Evolutionary conservation across 2,113 vertebrate species (phyloP), one percentile per base, ranked within the genome.

Genomic region (Circaetus cinerascens): DNA sequence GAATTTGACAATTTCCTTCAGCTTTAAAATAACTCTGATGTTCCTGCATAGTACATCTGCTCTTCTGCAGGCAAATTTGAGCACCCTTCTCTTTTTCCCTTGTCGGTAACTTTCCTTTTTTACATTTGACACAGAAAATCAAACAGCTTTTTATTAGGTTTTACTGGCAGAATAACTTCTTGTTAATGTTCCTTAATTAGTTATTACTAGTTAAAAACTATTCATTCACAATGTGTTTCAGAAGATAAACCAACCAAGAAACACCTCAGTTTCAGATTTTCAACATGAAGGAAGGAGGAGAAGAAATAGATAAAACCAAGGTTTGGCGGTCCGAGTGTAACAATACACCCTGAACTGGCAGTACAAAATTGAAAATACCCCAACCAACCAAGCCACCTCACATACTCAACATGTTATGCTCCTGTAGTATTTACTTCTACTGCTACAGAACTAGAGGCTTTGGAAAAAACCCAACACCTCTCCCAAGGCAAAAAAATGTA

Each of bases 1-100:
- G 90, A 93, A 93, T 82, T 25, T 86, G 71, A 94, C 86, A 63
- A 93, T 88, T 95, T 96, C 88, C 85, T 95, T 94, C 88, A 90
- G 77, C 66, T 95, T 96, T 76, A 88, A 94, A 94, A 83, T 82
- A 90, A 93, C 82, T 67, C 84, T 32, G 69, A 96, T 82, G 59
- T 55, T 88, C 72, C 66, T 77, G 57, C 74, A 57, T 2, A 72
- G 62, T 29, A 88, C 67, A 96, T 80, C 78, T 93, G 59, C 55
- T 81, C 78, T 74, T 76, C 88, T 71, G 32, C 67, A 88, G 38
- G 75, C 50, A 90, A 95, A 71, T 73, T 50, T 30, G 53, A 79
- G 43, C 40, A 73, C 23, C 21, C 30, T 66, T 66, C 53, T 72
- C 86, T 76, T 79, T 51, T 60, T 73, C 45, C 51, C 71, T 13